Conservation (phyloP, 2,797 vertebrate genomes). For the Basileuterus tristriatus region DNA sequence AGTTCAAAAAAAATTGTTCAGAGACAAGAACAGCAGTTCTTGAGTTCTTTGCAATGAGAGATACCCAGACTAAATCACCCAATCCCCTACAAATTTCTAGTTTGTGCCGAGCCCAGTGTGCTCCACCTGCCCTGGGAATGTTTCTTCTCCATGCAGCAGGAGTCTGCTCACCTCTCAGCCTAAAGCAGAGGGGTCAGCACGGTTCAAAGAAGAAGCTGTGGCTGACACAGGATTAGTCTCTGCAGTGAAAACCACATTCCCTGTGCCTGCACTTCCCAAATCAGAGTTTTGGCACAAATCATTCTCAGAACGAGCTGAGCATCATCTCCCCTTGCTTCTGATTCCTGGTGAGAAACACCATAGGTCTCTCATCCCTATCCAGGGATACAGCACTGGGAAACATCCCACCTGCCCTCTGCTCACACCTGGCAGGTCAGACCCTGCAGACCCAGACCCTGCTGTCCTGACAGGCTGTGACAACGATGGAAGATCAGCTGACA, state of each 20-base stretch:
- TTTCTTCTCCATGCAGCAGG: fast-evolving
- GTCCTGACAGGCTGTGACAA: background rate
- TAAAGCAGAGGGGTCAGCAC: background rate
- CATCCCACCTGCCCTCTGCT: fast-evolving
- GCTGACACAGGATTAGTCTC: background rate
- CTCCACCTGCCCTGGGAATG: background rate
- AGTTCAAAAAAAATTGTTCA: background rate
- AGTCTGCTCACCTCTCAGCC: fast-evolving
- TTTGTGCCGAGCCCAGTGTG: background rate
- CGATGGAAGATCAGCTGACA: fast-evolving
- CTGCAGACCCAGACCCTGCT: background rate
- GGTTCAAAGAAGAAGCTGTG: background rate
- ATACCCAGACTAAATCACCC: background rate
- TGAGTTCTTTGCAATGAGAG: background rate
- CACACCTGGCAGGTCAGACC: background rate
- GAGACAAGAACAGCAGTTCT: background rate
- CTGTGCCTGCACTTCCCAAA: background rate
- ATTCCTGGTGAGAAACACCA: fast-evolving
- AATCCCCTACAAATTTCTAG: fast-evolving
- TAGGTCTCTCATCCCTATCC: fast-evolving
- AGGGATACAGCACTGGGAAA: background rate
- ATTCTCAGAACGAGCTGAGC: background rate
- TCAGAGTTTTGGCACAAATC: fast-evolving
- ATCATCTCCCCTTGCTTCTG: background rate
- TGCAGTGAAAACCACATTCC: background rate